phyloP scores from a whole-genome alignment of 2,797 vertebrate species.

The Gorsachius magnificus region DNA sequence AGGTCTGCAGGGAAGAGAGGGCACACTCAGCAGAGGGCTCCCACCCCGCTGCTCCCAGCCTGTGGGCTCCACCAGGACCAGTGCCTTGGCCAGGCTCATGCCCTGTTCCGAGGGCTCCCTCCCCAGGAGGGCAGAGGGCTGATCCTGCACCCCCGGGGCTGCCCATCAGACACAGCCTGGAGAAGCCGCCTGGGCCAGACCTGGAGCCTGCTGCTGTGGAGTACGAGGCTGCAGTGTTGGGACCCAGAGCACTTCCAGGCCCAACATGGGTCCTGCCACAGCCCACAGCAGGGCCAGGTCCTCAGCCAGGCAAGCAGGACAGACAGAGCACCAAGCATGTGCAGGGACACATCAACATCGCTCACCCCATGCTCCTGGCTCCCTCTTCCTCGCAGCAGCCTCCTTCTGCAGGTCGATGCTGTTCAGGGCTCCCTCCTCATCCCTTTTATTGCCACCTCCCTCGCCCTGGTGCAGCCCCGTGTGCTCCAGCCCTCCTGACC shows the following conservation, averaged over 20 bases:
- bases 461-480: fast-evolving
- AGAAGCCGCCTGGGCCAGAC: background rate
- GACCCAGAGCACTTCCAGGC: background rate
- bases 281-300: background rate
- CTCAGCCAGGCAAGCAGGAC: background rate
- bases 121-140: background rate
- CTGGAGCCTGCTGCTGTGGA: background rate
- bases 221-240: background rate
- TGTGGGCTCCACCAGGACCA: background rate
- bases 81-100: fast-evolving
- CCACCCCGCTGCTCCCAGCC: background rate
- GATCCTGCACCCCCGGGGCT: fast-evolving
- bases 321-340: fast-evolving
- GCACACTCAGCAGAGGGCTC: background rate
- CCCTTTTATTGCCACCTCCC: background rate
- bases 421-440: background rate
- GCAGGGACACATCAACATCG: fast-evolving
- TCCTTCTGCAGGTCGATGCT: background rate
- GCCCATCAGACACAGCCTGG: background rate
- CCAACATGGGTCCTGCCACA: fast-evolving
- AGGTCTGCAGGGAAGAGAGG: background rate
- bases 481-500: background rate
- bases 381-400: background rate
- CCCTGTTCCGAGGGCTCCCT: background rate
- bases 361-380: background rate